Evolutionary conservation across 1,140 invertebrate species (phyloP).

Genomic region (Meteorus sp.): DNA sequence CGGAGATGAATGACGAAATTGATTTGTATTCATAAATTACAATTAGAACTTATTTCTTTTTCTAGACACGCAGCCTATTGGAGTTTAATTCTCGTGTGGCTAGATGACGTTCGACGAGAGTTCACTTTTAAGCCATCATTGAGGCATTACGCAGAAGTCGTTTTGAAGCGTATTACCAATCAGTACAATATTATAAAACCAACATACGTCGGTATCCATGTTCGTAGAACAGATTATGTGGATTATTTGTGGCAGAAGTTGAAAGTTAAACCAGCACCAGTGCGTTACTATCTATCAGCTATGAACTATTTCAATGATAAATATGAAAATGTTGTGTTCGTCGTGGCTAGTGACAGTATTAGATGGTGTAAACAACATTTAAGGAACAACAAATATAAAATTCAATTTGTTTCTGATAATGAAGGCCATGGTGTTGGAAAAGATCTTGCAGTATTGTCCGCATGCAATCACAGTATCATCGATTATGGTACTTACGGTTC

Average conservation of each 20-base stretch:
- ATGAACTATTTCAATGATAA: constrained; percentile 63
- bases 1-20: too few species aligned
- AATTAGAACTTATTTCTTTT: constrained; percentile 3
- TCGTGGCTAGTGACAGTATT: constrained; percentile 67
- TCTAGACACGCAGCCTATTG: constrained; percentile 59
- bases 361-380: constrained; percentile 63
- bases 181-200: constrained; percentile 44
- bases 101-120: constrained; percentile 62
- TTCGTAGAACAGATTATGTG: constrained; percentile 65
- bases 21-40: too few species aligned
- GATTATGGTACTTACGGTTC: constrained; percentile 72
- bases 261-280: constrained; percentile 56
- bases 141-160: constrained; percentile 53
- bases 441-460: constrained; percentile 67
- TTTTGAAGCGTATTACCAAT: constrained; percentile 49
- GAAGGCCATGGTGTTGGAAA: constrained; percentile 57
- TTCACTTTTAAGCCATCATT: constrained; percentile 61
- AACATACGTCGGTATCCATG: constrained; percentile 64
- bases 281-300: constrained; percentile 61
- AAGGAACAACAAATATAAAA: constrained; percentile 48
- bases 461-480: constrained; percentile 71
- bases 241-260: constrained; percentile 61
- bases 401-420: constrained; percentile 59
- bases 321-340: constrained; percentile 60
- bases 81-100: constrained; percentile 62